A percentile compares a stretch with the other conserved stretches of the same genome.
Evolutionary conservation across 2,888 invertebrate genomes (phyloP).

Genomic region (Phragmatobia fuliginosa): DNA sequence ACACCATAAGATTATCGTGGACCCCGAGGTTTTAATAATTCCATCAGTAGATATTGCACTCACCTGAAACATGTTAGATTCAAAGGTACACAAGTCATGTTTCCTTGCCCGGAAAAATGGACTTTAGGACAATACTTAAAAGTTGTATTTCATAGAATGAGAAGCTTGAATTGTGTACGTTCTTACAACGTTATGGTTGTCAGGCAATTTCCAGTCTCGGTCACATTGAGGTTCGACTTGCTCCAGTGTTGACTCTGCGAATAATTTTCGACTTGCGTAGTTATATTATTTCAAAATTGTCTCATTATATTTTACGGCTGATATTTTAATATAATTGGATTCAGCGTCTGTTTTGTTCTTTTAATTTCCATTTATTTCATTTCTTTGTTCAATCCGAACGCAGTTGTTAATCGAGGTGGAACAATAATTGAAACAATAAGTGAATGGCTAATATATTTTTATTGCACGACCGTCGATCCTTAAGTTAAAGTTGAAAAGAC

Average conservation of each 20-base stretch:
- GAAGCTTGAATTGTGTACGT: neutral
- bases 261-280: constrained; percentile 17
- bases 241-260: constrained; percentile 13
- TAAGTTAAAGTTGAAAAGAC: neutral
- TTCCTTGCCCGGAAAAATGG: neutral
- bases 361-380: constrained; percentile 15
- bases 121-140: neutral
- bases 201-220: neutral
- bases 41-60: neutral
- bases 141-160: neutral
- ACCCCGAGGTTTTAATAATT: neutral
- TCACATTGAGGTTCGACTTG: neutral
- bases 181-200: neutral
- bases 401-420: constrained; percentile 14
- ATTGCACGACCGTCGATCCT: neutral
- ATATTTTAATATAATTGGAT: constrained; percentile 16
- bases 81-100: neutral
- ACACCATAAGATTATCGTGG: neutral
- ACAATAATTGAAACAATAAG: constrained; percentile 15
- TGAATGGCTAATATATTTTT: neutral
- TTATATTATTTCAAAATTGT: constrained; percentile 8
- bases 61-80: neutral
- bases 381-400: constrained; percentile 13
- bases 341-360: constrained; percentile 12
- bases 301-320: constrained; percentile 15